Evolutionary conservation across 2,888 invertebrate genomes (phyloP), one percentile per base, ranked within the genome.

Genomic region (Leucophenga maculata): DNA sequence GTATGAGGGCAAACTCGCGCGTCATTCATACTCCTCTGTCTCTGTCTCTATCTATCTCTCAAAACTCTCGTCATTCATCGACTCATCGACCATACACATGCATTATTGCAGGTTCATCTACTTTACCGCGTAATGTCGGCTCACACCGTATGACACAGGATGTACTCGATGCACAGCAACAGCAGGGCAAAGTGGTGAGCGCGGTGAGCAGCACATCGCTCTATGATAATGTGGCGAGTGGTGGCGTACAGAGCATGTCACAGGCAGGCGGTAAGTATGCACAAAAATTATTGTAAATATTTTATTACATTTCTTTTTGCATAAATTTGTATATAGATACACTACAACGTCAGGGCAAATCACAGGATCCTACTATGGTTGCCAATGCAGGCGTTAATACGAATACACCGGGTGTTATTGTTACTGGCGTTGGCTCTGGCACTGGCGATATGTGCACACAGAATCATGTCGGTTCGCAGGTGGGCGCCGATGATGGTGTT

Each of bases 201-300:
- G 95, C 95, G 66, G 94, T 95, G n/a, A 95, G 95, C 74, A 95
- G 95, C 79, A 95, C 95, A 50, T 95, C 95, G 67, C 92, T 97
- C 62, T 95, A 96, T 86, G 96, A 96, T 89, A 95, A 96, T 87
- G 95, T 96, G 66, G 88, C 91, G 69, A 80, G 85, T 70, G 82
- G 86, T 70, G 86, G 85, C 46, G 72, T 77, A 1, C 65, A 64
- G 44, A 16, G 22, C 22, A 32, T 48, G 50, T n/a, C 57, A 9
- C 4, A 59, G 18, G 48, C 44, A 9, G 26, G 32, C 52, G 50
- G 50, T 50, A 50, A 20, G 14, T 22, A 55, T 14, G 16, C n/a
- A n/a, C 3, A 54, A 18, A 54, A 54, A 54, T n/a, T n/a, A n/a
- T n/a, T 18, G 54, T n/a, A 54, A 3, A 59, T 3, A 31, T 26